Percentiles rank a stretch among this genome's conserved stretches.
These are phyloP conservation scores for Manis javanica DNA, from an alignment of 2,797 vertebrate species.

Conservation along the genomic window DNA sequence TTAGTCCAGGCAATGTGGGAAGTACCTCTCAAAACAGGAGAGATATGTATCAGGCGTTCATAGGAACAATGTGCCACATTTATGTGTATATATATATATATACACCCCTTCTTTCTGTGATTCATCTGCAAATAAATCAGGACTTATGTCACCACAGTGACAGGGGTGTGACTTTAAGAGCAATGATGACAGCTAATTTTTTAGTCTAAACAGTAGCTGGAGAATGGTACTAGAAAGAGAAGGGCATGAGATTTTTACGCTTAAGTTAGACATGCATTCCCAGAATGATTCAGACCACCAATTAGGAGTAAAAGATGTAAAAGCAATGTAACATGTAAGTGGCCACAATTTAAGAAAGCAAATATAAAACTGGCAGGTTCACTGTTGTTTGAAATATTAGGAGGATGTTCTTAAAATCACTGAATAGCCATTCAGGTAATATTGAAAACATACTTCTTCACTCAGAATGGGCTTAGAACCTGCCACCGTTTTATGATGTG, in stretches of 20 bases:
- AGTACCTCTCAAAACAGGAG: not conserved
- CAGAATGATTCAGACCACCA: not conserved
- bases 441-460: not conserved
- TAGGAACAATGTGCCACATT: not conserved
- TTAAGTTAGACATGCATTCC: not conserved
- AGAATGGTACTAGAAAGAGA: not conserved
- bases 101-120: not conserved
- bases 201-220: not conserved
- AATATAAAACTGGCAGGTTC: not conserved
- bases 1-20: not conserved
- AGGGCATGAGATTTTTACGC: not conserved
- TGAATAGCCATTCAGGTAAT: not conserved
- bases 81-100: not conserved
- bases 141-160: not conserved
- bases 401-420: not conserved
- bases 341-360: not conserved
- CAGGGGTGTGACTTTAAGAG: not conserved
- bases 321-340: not conserved
- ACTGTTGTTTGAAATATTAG: not conserved
- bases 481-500: not conserved
- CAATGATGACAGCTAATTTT: not conserved
- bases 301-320: not conserved
- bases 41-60: not conserved
- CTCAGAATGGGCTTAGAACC: not conserved
- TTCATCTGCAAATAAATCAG: not conserved